Evolutionary conservation across 1,140 invertebrate genomes (phyloP).

Genomic region (Glossosoma conforme): DNA sequence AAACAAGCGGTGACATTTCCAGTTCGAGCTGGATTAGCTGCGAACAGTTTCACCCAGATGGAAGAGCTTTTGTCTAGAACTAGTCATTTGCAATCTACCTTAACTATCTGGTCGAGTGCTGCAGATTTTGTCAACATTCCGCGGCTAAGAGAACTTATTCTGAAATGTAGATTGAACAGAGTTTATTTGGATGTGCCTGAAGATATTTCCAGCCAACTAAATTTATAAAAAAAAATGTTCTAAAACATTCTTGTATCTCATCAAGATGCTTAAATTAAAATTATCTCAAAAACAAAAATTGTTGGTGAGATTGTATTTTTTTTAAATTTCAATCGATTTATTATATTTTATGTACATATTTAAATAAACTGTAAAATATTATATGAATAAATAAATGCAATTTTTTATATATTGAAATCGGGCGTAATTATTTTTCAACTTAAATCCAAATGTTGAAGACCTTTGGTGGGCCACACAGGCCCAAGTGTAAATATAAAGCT

Average conservation of each 20-base stretch:
- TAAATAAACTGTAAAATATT: too few species aligned
- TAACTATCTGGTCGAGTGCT: constrained; percentile 68
- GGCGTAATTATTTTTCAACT: too few species aligned
- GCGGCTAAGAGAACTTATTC: constrained; percentile 56
- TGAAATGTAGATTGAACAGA: constrained; percentile 55
- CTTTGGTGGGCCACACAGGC: too few species aligned
- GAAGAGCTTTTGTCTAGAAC: constrained; percentile 49
- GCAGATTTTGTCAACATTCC: constrained; percentile 58
- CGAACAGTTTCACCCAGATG: constrained; percentile 55
- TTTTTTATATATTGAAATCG: too few species aligned
- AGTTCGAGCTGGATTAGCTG: constrained; percentile 68
- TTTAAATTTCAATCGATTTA: neutral
- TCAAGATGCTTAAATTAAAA: neutral
- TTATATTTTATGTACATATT: neutral
- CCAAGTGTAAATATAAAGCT: constrained; percentile 7
- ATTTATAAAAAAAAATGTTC: constrained; percentile 38
- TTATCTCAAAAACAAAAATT: neutral
- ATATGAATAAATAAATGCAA: too few species aligned
- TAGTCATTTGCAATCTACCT: constrained; percentile 47
- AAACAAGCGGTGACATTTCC: constrained; percentile 78
- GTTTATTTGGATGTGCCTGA: constrained; percentile 67
- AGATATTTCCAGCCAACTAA: constrained; percentile 49
- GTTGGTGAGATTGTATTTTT: neutral
- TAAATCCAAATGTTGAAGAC: too few species aligned
- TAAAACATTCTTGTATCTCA: neutral